phyloP scores from a whole-genome alignment of 2,888 invertebrate species.

The Noctua janthina region DNA sequence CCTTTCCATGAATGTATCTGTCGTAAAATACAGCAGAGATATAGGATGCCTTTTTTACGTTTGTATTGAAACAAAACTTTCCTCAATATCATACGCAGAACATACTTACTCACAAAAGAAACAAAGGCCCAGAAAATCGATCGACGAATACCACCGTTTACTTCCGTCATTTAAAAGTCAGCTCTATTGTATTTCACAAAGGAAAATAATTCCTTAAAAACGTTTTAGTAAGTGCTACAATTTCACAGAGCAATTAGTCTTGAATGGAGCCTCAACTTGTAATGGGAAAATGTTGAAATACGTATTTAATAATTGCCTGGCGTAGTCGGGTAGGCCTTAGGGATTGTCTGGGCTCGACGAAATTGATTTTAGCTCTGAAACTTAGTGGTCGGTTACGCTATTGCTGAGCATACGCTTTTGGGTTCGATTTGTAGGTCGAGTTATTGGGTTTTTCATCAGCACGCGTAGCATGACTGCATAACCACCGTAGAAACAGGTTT shows the following conservation, averaged over 20 bases:
- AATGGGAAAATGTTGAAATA: constrained; percentile 61
- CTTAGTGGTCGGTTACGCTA: background rate
- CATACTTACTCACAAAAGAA: background rate
- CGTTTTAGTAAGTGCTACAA: constrained; percentile 57
- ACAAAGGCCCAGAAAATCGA: constrained; percentile 24
- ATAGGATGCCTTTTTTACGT: background rate
- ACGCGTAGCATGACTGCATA: no score
- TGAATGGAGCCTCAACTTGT: constrained; percentile 18
- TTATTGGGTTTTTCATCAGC: no score
- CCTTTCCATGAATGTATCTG: background rate
- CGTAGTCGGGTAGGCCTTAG: constrained; percentile 10
- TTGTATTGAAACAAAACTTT: constrained; percentile 1
- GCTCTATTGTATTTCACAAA: constrained; percentile 38
- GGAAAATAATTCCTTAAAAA: constrained; percentile 52
- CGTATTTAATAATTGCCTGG: constrained; percentile 55
- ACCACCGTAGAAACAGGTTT: no score
- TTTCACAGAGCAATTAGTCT: constrained; percentile 64
- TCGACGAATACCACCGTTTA: constrained; percentile 13
- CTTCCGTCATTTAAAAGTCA: constrained; percentile 17
- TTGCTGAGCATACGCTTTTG: no score
- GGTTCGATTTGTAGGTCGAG: no score
- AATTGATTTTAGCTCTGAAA: constrained; percentile 43
- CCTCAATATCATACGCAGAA: background rate
- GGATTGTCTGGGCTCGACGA: constrained; percentile 28
- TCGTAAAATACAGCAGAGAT: background rate